A percentile compares a stretch with the other conserved stretches of the same genome.
phyloP scores from a whole-genome alignment of 2,797 vertebrate genomes.

The Malurus leucopterus region DNA sequence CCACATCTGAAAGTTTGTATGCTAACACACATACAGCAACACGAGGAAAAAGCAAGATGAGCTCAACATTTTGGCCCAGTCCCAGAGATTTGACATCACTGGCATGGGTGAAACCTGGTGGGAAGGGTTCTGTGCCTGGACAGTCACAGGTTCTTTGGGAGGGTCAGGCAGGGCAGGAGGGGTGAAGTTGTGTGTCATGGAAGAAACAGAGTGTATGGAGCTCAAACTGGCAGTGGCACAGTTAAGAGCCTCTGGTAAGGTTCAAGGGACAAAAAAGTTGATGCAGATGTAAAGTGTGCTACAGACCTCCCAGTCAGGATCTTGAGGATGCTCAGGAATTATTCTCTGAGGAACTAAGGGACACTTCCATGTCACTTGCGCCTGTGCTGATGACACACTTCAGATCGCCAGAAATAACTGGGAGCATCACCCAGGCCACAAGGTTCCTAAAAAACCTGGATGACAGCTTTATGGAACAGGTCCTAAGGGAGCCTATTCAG shows the following conservation, averaged over 20 bases:
- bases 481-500: accelerated
- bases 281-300: not conserved
- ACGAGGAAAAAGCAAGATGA: not conserved
- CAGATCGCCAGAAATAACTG: not conserved
- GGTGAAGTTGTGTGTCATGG: accelerated
- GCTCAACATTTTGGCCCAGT: accelerated
- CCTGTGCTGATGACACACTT: not conserved
- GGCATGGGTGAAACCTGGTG: not conserved
- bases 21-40: too few species aligned
- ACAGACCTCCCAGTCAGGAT: not conserved
- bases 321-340: accelerated
- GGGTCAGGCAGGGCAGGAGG: not conserved
- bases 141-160: not conserved
- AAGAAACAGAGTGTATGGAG: not conserved
- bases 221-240: not conserved
- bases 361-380: accelerated
- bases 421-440: not conserved
- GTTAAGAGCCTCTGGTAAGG: not conserved
- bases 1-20: not conserved
- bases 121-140: not conserved
- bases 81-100: not conserved
- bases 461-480: not conserved
- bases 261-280: not conserved
- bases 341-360: not conserved
- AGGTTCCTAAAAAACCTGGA: not conserved